Evolutionary conservation across 2,888 invertebrate genomes (phyloP).

Genomic region (Julus scandinavius): DNA sequence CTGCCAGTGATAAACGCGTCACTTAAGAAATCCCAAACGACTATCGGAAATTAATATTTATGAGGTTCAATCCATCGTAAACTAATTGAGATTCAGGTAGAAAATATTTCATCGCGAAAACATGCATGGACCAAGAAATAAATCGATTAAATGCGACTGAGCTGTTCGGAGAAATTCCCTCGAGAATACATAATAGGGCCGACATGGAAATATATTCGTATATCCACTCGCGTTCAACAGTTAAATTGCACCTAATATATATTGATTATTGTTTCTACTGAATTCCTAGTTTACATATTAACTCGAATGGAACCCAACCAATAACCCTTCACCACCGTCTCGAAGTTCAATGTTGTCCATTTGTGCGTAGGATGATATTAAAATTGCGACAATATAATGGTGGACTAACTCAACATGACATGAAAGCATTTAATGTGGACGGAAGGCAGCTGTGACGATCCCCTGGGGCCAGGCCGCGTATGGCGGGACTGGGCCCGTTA

Average conservation of each 20-base stretch:
- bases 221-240: neutral
- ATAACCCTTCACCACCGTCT: neutral
- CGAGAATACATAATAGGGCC: neutral
- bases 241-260: neutral
- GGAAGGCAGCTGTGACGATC: too few relatives aligned
- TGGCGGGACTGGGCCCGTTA: too few relatives aligned
- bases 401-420: too few relatives aligned
- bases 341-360: neutral
- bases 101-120: neutral
- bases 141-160: constrained; percentile 2
- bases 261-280: constrained; percentile 12
- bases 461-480: too few relatives aligned
- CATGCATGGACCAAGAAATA: neutral
- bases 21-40: neutral
- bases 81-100: constrained; percentile 38
- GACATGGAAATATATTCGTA: neutral
- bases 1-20: neutral
- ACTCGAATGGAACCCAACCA: neutral
- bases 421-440: too few relatives aligned
- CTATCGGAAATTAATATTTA: constrained; percentile 29
- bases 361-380: neutral
- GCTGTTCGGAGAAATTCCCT: neutral
- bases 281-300: neutral
- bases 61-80: constrained; percentile 20
- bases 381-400: too few relatives aligned